These are phyloP conservation scores for Gibbula magus DNA, from an alignment of 2,888 invertebrate genomes.

Conservation along the genomic window DNA sequence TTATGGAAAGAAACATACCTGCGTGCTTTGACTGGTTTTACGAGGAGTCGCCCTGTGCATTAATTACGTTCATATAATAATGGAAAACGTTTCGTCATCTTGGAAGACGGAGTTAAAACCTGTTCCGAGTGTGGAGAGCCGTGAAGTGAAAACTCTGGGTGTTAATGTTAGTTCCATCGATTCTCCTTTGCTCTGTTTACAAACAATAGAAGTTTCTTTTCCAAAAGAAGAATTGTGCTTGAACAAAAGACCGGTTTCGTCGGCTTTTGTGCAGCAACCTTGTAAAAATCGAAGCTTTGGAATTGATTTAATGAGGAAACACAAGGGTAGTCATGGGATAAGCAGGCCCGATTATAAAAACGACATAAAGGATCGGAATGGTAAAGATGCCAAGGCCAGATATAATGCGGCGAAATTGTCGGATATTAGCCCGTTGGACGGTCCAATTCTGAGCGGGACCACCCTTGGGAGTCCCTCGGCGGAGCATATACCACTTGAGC, in stretches of 20 bases:
- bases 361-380: not conserved
- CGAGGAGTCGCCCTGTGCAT: too few species aligned
- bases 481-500: not conserved
- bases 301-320: too few species aligned
- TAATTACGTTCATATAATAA: too few species aligned
- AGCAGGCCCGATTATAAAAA: not conserved
- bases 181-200: not conserved
- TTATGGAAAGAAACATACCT: too few species aligned
- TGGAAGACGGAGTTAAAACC: not conserved
- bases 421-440: not conserved
- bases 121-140: not conserved
- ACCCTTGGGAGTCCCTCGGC: not conserved
- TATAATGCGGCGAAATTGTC: not conserved
- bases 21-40: too few species aligned
- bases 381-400: not conserved
- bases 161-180: not conserved
- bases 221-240: not conserved
- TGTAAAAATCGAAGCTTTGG: too few species aligned
- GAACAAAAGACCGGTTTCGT: not conserved
- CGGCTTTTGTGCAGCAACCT: not conserved
- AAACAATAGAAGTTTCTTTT: conserved; percentile 9
- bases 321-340: not conserved
- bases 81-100: not conserved
- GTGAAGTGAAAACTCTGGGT: not conserved
- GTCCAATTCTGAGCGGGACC: not conserved